These are phyloP conservation scores for Epizoanthus illoricatus DNA, from an alignment of 92 coral and sea anemone species.

Conservation along the genomic window DNA sequence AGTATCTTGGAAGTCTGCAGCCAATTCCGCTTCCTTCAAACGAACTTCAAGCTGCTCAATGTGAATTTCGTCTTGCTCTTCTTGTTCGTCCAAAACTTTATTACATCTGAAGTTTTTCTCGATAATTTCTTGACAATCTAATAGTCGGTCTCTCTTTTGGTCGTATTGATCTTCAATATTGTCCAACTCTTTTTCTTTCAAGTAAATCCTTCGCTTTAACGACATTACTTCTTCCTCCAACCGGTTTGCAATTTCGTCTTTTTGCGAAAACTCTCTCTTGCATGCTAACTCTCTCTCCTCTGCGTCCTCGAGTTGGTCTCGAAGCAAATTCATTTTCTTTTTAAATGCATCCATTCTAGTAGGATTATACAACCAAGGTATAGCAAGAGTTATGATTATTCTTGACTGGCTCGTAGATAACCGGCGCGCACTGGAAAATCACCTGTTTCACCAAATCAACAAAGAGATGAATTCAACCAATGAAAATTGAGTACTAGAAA, in stretches of 20 bases:
- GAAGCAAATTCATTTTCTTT: slow-evolving; percentile 53
- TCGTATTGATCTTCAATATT: slow-evolving; percentile 48
- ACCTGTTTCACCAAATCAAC: slow-evolving; percentile 63
- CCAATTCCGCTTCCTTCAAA: slow-evolving; percentile 44
- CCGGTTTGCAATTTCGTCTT: slow-evolving; percentile 41
- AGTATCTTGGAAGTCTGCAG: slow-evolving; percentile 62
- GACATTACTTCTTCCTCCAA: slow-evolving; percentile 48
- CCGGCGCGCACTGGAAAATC: slow-evolving; percentile 42
- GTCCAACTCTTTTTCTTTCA: slow-evolving; percentile 45
- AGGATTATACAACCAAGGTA: not conserved
- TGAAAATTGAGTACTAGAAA: slow-evolving; percentile 11
- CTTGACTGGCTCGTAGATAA: not conserved
- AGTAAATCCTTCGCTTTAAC: slow-evolving; percentile 37
- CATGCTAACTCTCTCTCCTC: slow-evolving; percentile 61
- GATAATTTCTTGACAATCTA: slow-evolving; percentile 38
- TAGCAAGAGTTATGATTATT: slow-evolving; percentile 23
- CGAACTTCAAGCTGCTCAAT: slow-evolving; percentile 56
- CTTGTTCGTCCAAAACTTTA: slow-evolving; percentile 62
- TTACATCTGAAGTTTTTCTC: slow-evolving; percentile 51
- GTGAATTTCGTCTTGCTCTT: slow-evolving; percentile 55
- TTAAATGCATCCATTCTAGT: slow-evolving; percentile 67
- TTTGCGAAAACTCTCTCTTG: slow-evolving; percentile 43
- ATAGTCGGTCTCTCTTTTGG: slow-evolving; percentile 33
- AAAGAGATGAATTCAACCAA: slow-evolving; percentile 39
- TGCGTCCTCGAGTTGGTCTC: slow-evolving; percentile 64